Evolutionary conservation across 2,888 invertebrate species (phyloP).

Genomic region (Xylota segnis): DNA sequence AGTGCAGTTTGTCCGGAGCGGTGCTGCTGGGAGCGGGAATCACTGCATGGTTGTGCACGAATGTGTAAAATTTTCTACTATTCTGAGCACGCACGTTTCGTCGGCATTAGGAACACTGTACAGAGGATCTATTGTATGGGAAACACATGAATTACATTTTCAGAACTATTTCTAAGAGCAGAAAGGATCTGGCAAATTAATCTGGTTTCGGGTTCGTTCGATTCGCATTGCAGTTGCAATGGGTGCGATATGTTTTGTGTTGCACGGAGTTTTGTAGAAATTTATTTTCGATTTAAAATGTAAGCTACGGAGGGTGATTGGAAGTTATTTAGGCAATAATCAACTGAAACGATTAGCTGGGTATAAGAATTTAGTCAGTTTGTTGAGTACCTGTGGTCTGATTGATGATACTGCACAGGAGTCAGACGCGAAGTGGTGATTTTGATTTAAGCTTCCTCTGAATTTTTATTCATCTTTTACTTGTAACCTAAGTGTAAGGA

Average conservation of each 20-base stretch:
- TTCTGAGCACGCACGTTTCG: slow-evolving; percentile 63
- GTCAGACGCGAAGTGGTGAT: too few relatives aligned
- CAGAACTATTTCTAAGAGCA: slow-evolving; percentile 43
- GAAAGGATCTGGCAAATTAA: slow-evolving; percentile 66
- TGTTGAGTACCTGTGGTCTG: too few relatives aligned
- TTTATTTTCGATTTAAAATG: slow-evolving; percentile 39
- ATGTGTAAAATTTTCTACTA: slow-evolving; percentile 61
- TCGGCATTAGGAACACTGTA: slow-evolving; percentile 56
- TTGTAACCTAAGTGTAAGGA: too few relatives aligned
- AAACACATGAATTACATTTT: slow-evolving; percentile 48
- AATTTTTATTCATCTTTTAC: too few relatives aligned
- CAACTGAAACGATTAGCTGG: neutral
- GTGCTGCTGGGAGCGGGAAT: neutral
- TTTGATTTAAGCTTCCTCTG: too few relatives aligned
- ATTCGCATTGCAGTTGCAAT: slow-evolving; percentile 52
- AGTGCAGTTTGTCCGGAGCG: slow-evolving; percentile 28
- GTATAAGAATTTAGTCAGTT: too few relatives aligned
- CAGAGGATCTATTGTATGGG: slow-evolving; percentile 40
- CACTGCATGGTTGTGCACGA: slow-evolving; percentile 57
- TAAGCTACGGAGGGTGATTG: neutral
- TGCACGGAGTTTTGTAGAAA: slow-evolving; percentile 29
- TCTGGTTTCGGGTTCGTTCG: slow-evolving; percentile 68
- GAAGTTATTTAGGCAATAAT: neutral
- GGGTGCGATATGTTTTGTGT: slow-evolving; percentile 44
- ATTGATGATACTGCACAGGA: too few relatives aligned